Evolutionary conservation across 2,797 vertebrate genomes (phyloP), one percentile per base, ranked within the genome.

Genomic region (Enteromius thamalakanensis): DNA sequence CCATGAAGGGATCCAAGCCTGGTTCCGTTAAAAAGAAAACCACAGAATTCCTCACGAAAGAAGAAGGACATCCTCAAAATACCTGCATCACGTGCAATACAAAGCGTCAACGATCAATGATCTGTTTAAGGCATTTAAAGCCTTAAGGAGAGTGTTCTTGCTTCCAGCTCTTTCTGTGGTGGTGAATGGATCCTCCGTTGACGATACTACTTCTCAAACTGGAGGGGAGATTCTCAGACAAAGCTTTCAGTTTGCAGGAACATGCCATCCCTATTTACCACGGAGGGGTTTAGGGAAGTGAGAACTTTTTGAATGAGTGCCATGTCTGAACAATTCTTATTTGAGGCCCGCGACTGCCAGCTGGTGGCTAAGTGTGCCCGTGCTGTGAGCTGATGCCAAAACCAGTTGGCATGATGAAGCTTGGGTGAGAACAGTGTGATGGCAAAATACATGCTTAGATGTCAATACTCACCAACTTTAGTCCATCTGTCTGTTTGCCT

Each of bases 241-340:
- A 94, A 95, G 93, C 90, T 91, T 88, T 84, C 90, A 91, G 82
- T 94, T 95, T 94, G 68, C 93, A 95, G 95, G 95, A 96, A 94
- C 91, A 95, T 96, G 94, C 95, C 95, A 96, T 96, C 94, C 93
- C 94, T 89, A 87, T 94, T 93, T 94, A 91, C 89, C 92, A 92
- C 91, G 92, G 93, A 94, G 95, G 95, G 95, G 95, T 94, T 94
- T 94, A 92, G 89, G 94, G 93, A 95, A 93, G 92, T 89, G 92
- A 94, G 95, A 95, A 96, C 94, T 96, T 95, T 95, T 95, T 96
- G 95, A 95, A 95, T 90, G 93, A 91, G 93, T 95, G 95, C 95
- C 95, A 96, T 94, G 92, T 94, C 95, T 94, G 94, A 93, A 92
- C 92, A 92, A 93, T 95, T 94, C 93, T 94, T 93, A 95, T 95